Evolutionary conservation across 2,888 invertebrate species (phyloP).

Genomic region (Helleia helle): DNA sequence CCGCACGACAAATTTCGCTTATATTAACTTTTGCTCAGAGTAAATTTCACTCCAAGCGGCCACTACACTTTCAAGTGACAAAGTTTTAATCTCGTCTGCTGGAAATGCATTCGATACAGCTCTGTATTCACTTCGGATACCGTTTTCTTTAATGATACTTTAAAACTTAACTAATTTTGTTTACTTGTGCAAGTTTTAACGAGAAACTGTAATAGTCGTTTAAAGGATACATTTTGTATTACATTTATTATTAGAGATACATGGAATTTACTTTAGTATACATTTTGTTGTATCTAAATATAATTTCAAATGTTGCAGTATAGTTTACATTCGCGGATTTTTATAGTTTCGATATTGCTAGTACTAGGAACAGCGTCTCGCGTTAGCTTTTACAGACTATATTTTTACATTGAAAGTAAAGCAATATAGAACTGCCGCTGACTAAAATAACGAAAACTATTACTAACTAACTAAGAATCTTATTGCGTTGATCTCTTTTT

Average conservation of each 20-base stretch:
- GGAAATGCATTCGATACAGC: slow-evolving; percentile 32
- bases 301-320: no score
- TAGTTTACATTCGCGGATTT: no score
- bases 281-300: no score
- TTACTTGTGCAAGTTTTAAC: slow-evolving; percentile 12
- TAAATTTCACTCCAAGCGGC: slow-evolving; percentile 54
- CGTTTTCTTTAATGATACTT: slow-evolving; percentile 28
- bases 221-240: background rate
- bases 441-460: no score
- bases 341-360: no score
- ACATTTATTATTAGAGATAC: background rate
- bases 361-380: no score
- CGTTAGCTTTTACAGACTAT: no score
- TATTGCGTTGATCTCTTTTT: no score
- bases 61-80: slow-evolving; percentile 61
- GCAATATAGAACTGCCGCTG: no score
- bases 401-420: no score
- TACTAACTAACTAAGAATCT: no score
- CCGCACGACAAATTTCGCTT: slow-evolving; percentile 65
- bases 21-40: slow-evolving; percentile 67
- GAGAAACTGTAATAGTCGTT: slow-evolving; percentile 6
- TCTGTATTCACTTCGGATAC: slow-evolving; percentile 22
- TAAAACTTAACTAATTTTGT: slow-evolving; percentile 22
- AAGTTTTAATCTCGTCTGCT: slow-evolving; percentile 62
- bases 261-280: background rate